Evolutionary conservation across 1,140 invertebrate genomes (phyloP).

Genomic region (Cyphomyrmex costatus): DNA sequence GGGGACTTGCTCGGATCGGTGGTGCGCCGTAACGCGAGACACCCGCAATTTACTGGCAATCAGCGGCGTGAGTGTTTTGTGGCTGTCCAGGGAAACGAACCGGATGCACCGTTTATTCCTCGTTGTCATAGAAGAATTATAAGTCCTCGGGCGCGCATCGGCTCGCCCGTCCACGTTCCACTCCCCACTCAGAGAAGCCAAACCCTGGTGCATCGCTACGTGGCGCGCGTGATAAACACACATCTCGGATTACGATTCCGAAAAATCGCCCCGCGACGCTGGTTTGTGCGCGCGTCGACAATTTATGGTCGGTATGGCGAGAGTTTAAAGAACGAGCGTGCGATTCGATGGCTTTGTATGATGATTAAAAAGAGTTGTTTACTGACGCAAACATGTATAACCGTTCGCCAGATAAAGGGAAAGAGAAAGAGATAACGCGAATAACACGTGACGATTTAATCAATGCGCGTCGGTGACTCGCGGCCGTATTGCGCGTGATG

Average conservation of each 20-base stretch:
- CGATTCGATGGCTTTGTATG: conserved; percentile 56
- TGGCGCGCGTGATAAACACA: conserved; percentile 64
- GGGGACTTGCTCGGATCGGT: conserved; percentile 64
- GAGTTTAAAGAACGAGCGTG: conserved; percentile 67
- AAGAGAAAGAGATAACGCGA: neutral
- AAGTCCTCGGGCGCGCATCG: conserved; percentile 72
- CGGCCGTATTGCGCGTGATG: conserved; percentile 37
- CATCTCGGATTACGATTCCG: conserved; percentile 56
- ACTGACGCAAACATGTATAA: neutral
- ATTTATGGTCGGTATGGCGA: conserved; percentile 53
- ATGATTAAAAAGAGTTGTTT: conserved; percentile 72
- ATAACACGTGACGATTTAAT: conserved; percentile 65
- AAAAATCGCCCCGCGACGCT: conserved; percentile 56
- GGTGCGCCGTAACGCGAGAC: conserved; percentile 73
- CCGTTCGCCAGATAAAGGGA: conserved; percentile 24
- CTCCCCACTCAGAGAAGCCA: neutral
- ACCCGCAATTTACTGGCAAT: conserved; percentile 82
- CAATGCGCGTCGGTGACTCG: conserved; percentile 62
- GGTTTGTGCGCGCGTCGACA: conserved; percentile 8
- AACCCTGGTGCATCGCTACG: conserved; percentile 17
- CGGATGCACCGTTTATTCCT: conserved; percentile 78
- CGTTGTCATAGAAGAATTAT: conserved; percentile 82
- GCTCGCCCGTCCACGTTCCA: neutral
- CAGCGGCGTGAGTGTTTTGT: conserved; percentile 81
- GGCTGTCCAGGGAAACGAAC: conserved; percentile 75